A percentile compares a stretch with the other conserved stretches of the same genome.
phyloP scores from a whole-genome alignment of 2,113 vertebrate species.

The Dipodomys ordii region DNA sequence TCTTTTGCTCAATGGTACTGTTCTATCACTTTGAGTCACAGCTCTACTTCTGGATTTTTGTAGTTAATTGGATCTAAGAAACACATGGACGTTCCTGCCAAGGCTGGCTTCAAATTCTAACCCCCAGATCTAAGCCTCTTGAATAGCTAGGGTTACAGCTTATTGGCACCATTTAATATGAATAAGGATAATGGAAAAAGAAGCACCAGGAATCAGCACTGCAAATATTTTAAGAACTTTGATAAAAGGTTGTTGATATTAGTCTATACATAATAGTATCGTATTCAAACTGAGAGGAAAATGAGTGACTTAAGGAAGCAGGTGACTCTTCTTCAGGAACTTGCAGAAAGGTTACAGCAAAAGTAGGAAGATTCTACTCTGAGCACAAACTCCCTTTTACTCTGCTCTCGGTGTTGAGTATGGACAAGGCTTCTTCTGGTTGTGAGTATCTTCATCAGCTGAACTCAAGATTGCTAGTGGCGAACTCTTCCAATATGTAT shows the following conservation, averaged over 20 bases:
- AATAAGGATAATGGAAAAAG: background rate
- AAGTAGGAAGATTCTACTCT: background rate
- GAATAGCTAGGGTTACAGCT: too few relatives aligned
- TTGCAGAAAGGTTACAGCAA: background rate
- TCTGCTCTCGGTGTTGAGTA: background rate
- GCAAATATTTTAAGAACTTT: background rate
- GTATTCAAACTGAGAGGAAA: background rate
- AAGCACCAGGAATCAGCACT: background rate
- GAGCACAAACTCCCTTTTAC: background rate
- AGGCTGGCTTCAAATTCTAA: too few relatives aligned
- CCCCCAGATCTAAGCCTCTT: too few relatives aligned
- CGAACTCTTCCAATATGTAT: background rate
- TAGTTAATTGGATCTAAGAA: too few relatives aligned
- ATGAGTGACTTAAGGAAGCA: background rate
- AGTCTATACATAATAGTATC: too few relatives aligned
- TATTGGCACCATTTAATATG: background rate
- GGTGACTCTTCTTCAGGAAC: background rate
- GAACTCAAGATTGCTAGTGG: background rate
- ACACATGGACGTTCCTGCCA: too few relatives aligned
- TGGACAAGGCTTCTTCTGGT: background rate
- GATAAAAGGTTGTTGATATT: background rate
- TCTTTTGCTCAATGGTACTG: too few relatives aligned
- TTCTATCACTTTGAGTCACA: too few relatives aligned
- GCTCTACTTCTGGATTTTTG: too few relatives aligned
- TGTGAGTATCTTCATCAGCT: slow-evolving; percentile 48